Base-by-base conservation (phyloP, 2,113 vertebrate genomes). In the Desmodus rotundus region DNA sequence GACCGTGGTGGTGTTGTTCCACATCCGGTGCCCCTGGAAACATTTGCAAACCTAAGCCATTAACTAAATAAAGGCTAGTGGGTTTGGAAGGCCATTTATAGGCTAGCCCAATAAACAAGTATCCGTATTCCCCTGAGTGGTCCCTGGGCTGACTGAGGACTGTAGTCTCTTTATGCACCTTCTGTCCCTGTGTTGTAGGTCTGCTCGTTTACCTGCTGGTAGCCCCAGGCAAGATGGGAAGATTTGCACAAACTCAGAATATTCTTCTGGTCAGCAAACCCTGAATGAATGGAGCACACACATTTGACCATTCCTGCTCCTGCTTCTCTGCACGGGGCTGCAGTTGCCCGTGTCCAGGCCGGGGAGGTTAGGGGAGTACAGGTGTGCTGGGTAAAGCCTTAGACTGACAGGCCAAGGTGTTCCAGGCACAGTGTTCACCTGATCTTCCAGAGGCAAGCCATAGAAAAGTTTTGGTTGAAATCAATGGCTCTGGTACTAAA, bases 341-440 rank as follows among this genome's bases (percentile, higher is more conserved):
- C 19, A 7, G 11, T 8, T 15, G 50, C 12, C 12, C 67, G 38
- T 19, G 38, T 52, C 24, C 13, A 38, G 3, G 33, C 36, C 3
- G 5, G 10, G 26, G 28, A 86, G 20, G 8, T 22, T 9, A 15
- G 84, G 33, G 16, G 8, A 58, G 19, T 22, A 0, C 1, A 28
- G 3, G 28, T 52, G 9, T 17, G 31, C 10, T 4, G 0, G 8
- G 2, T 1, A 1, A 52, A 56, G 10, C 14, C 20, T 33, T 16
- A n/a, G 26, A 33, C 19, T 7, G 8, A 26, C 1, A 26, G 15
- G 2, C 26, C 86, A 52, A 86, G 0, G 13, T 2, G 13, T 5
- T 20, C 17, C 22, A 28, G 13, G 13, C 26, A 20, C 5, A n/a
- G 41, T 13, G 1, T 0, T 52, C 12, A 93, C 68, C 26, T 11